Evolutionary conservation across 2,113 vertebrate species (phyloP).

Genomic region (Corythornis madagascariensis): DNA sequence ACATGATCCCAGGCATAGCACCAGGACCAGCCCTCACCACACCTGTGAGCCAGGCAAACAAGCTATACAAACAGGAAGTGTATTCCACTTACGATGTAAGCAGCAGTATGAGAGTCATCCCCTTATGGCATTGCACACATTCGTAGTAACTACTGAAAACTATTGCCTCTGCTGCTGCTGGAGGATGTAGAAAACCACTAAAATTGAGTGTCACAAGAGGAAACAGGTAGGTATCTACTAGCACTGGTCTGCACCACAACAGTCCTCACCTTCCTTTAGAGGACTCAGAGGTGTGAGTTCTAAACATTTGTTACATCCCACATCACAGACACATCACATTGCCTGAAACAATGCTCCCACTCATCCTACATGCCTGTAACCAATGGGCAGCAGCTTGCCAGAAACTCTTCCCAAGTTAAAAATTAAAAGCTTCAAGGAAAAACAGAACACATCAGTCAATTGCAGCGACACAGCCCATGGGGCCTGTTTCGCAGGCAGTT

Average conservation of each 20-base stretch:
- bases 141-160: background rate
- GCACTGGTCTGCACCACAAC: background rate
- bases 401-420: background rate
- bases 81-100: background rate
- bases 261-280: background rate
- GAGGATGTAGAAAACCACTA: background rate
- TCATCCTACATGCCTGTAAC: background rate
- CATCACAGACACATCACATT: background rate
- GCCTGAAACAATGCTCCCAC: background rate
- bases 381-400: background rate
- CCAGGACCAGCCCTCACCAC: background rate
- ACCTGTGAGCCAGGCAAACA: background rate
- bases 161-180: background rate
- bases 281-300: background rate
- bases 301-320: background rate
- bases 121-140: background rate
- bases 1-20: background rate
- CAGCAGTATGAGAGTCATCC: background rate
- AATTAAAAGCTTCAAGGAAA: background rate
- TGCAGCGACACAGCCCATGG: accelerated
- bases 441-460: background rate
- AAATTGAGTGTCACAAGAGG: background rate
- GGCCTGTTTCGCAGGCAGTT: accelerated
- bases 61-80: background rate
- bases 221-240: background rate